Conservation (phyloP, 2,888 invertebrate species). For the Ophion ventricosus region DNA sequence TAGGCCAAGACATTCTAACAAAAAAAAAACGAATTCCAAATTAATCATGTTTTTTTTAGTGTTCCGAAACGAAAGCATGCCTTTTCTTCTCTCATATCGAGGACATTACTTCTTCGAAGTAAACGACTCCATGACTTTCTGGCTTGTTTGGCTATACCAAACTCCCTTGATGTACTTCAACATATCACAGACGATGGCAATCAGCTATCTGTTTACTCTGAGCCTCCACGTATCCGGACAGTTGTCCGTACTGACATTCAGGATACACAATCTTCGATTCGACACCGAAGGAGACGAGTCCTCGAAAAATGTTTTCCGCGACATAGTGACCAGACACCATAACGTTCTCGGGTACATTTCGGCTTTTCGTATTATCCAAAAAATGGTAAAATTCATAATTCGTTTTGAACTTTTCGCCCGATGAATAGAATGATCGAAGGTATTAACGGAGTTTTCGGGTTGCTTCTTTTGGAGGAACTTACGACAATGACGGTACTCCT, state of each 20-base stretch:
- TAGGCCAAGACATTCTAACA: too few relatives aligned
- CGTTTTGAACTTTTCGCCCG: background rate
- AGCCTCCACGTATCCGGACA: constrained; percentile 56
- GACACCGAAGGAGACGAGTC: background rate
- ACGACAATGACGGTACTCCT: constrained; percentile 47
- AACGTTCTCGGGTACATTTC: constrained; percentile 44
- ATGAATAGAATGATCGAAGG: constrained; percentile 28
- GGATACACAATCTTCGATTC: constrained; percentile 50
- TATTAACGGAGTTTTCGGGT: constrained; percentile 40
- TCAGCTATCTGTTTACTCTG: constrained; percentile 46
- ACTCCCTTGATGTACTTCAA: constrained; percentile 44
- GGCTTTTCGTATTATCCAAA: background rate
- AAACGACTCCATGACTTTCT: constrained; percentile 35
- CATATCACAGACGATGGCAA: constrained; percentile 45
- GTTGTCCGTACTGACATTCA: constrained; percentile 49
- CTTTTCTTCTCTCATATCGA: constrained; percentile 52
- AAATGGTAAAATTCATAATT: background rate
- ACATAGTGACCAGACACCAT: constrained; percentile 42
- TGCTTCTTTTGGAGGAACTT: constrained; percentile 58
- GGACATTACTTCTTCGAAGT: constrained; percentile 51
- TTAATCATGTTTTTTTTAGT: constrained; percentile 19
- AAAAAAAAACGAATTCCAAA: background rate
- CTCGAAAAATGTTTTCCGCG: constrained; percentile 21
- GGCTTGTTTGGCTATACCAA: constrained; percentile 55
- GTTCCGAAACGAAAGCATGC: constrained; percentile 42